Base-by-base conservation (phyloP, 1,140 invertebrate species). In the Microplitis mediator region DNA sequence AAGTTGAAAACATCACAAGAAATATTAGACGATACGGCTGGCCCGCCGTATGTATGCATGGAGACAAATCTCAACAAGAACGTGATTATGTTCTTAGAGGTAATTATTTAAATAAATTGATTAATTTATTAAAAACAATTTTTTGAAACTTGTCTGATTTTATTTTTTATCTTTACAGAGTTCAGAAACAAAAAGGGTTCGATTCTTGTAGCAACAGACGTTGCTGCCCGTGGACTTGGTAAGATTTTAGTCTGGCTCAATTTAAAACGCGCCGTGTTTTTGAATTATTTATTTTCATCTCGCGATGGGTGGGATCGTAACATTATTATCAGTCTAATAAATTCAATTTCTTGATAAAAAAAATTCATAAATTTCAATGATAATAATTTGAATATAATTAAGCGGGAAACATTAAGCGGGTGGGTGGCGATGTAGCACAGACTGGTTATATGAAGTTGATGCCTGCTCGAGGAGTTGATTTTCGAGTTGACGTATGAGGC, bases 221-320 rank as follows among this genome's bases (percentile, higher is more conserved):
- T 99, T 83, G 98, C 98, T 75, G 97, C 97, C 74, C 91, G 98
- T 85, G 98, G 98, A 84, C 90, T 99, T 88, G 98, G 98, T 99
- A 92, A 91, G 95, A 54, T 54, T 11, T 45, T 45, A 45, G 11
- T 14, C 52, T 54, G 13, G 52, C 13, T 54, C 13, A 54, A n/a
- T 16, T 16, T 16, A 34, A 60, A 60, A 60, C 16, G 4, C 8
- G 11, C 5, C 13, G 16, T 5, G 5, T 54, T 54, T 54, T 71
- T 31, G 8, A 61, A 32, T 36, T 63, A 35, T 63, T 16, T 36
- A n/a, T 34, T 63, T 13, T 63, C n/a, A 34, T 63, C 34, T 32
- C 56, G 56, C 31, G 56, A 32, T 31, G 56, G 56, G 56, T 14
- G 52, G 52, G 52, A 4, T 54, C 52, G 52, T 54, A 23, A 23